Conservation (phyloP, 1,140 invertebrate species). For the Nasonia giraulti region DNA sequence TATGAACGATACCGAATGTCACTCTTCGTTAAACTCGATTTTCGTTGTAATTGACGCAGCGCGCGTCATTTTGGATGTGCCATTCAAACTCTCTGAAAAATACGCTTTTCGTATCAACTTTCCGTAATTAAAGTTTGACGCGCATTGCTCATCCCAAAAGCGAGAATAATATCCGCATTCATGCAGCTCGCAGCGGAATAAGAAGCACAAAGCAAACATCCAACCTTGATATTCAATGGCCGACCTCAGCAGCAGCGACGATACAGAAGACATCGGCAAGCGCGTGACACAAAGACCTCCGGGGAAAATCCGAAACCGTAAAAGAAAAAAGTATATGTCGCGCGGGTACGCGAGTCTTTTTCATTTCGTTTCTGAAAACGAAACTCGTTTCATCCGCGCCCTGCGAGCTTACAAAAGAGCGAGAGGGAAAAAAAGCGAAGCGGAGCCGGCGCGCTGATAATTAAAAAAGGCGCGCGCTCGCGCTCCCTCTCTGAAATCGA, state of each 20-base stretch:
- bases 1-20: too few relatives aligned
- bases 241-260: neutral
- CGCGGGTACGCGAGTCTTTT: slow-evolving; percentile 15
- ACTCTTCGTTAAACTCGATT: too few relatives aligned
- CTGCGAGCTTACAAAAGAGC: neutral
- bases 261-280: neutral
- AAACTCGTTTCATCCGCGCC: slow-evolving; percentile 2
- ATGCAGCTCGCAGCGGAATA: neutral
- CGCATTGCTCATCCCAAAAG: neutral
- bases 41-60: too few relatives aligned
- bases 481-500: neutral
- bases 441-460: neutral
- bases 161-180: neutral
- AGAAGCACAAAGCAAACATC: neutral
- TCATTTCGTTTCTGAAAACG: neutral
- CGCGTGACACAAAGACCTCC: neutral
- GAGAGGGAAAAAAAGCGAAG: neutral
- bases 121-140: neutral
- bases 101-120: neutral
- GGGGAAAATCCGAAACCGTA: neutral
- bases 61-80: too few relatives aligned
- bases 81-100: neutral
- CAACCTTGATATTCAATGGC: neutral
- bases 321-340: neutral
- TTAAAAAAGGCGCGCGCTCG: neutral